These are phyloP conservation scores for Nemotelus pantherinus DNA, from an alignment of 2,888 invertebrate genomes.

Conservation along the genomic window DNA sequence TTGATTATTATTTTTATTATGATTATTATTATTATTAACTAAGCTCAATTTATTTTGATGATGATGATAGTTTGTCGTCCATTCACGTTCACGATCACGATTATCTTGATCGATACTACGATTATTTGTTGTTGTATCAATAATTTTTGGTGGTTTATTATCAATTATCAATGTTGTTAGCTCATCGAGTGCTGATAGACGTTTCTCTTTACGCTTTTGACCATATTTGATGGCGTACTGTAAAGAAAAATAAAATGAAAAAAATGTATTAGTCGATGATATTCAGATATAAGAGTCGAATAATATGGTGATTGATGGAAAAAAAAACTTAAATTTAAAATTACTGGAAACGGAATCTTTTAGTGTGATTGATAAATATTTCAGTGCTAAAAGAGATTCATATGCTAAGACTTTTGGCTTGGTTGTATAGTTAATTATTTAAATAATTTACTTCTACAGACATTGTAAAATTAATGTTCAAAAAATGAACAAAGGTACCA, in stretches of 20 bases:
- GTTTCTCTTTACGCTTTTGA: slow-evolving; percentile 70
- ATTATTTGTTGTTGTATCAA: slow-evolving; percentile 68
- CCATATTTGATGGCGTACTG: slow-evolving; percentile 71
- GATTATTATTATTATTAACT: slow-evolving; percentile 52
- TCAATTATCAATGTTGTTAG: slow-evolving; percentile 68
- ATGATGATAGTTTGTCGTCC: slow-evolving; percentile 48
- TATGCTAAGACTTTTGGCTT: too few relatives aligned
- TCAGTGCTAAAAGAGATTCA: too few relatives aligned
- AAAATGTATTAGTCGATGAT: too few relatives aligned
- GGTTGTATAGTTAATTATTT: too few relatives aligned
- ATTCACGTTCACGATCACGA: slow-evolving; percentile 56
- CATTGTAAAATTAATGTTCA: too few relatives aligned
- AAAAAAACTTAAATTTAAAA: neutral
- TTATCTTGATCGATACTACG: slow-evolving; percentile 62
- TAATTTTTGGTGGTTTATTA: slow-evolving; percentile 68
- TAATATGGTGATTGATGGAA: neutral
- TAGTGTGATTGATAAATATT: too few relatives aligned
- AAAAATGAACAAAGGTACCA: too few relatives aligned
- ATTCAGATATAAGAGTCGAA: neutral
- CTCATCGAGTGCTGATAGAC: slow-evolving; percentile 65
- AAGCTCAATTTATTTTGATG: slow-evolving; percentile 43
- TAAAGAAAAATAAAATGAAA: slow-evolving; percentile 48
- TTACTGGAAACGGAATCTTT: too few relatives aligned
- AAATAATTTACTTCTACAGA: too few relatives aligned
- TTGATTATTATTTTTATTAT: slow-evolving; percentile 53